Conservation (phyloP, 2,888 invertebrate species). For the Merodon equestris region DNA sequence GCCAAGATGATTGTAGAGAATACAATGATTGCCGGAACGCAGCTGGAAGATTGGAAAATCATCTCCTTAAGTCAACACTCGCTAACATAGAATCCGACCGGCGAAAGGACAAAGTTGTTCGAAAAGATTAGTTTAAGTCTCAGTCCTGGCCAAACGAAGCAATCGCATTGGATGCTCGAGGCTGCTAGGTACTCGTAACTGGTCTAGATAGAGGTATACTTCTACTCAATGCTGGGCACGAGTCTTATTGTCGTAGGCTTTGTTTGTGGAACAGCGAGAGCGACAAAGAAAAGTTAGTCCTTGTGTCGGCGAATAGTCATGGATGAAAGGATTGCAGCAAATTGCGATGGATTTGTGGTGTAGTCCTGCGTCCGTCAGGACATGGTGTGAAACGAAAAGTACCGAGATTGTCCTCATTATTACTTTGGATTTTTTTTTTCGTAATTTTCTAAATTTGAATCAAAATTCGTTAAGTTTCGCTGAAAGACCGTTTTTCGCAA, state of each 20-base stretch:
- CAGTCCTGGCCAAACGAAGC: slow-evolving; percentile 32
- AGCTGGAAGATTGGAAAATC: slow-evolving; percentile 67
- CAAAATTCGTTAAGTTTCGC: too few species aligned
- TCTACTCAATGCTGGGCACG: too few species aligned
- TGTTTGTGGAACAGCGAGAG: slow-evolving; percentile 21
- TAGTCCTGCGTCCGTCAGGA: too few species aligned
- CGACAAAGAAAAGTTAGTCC: slow-evolving; percentile 54
- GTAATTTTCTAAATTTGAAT: too few species aligned
- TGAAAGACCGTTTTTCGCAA: too few species aligned
- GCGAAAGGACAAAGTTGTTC: slow-evolving; percentile 61
- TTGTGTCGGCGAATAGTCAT: slow-evolving; percentile 42
- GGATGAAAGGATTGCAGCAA: slow-evolving; percentile 37
- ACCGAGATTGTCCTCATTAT: too few species aligned
- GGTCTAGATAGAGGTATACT: too few species aligned
- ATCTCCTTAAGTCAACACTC: slow-evolving; percentile 66
- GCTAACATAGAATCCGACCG: slow-evolving; percentile 28
- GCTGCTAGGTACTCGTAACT: too few species aligned
- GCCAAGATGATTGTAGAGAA: slow-evolving; percentile 34
- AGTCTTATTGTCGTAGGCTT: slow-evolving; percentile 59
- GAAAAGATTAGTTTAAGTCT: slow-evolving; percentile 57
- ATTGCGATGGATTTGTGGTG: slow-evolving; percentile 53
- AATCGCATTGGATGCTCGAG: not conserved
- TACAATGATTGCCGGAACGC: slow-evolving; percentile 52
- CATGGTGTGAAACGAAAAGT: too few species aligned
- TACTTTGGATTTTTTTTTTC: too few species aligned